These are phyloP conservation scores for Pocillopora grandis DNA, from an alignment of 92 coral and sea anemone genomes.

Conservation along the genomic window DNA sequence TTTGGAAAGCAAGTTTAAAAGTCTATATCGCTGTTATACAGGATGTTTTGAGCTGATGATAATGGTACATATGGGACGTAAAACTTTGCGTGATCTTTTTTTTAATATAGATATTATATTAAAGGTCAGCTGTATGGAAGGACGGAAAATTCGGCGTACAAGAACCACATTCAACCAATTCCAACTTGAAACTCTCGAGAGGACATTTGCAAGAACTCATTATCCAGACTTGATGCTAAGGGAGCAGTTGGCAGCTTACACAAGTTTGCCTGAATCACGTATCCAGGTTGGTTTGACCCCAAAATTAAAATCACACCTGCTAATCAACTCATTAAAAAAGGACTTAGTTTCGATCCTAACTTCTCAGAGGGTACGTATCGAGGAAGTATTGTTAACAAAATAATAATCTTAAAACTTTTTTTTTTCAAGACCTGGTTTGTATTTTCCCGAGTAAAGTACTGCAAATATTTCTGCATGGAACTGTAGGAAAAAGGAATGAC, in stretches of 20 bases:
- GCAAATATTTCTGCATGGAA: too few relatives aligned
- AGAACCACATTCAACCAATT: constrained; percentile 98
- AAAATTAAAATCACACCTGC: neutral
- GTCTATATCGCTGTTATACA: too few relatives aligned
- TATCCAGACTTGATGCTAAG: constrained; percentile 94
- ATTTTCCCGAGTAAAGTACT: too few relatives aligned
- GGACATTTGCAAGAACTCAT: constrained; percentile 93
- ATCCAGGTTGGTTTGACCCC: constrained; percentile 73
- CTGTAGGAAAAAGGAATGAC: too few relatives aligned
- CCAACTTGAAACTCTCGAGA: constrained; percentile 94
- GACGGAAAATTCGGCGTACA: constrained; percentile 92
- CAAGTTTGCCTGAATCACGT: constrained; percentile 95
- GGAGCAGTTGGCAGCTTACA: constrained; percentile 90
- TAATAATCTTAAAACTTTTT: too few relatives aligned
- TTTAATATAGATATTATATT: constrained; percentile 71
- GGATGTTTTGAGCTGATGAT: too few relatives aligned
- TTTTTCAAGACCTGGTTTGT: too few relatives aligned
- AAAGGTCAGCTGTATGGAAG: constrained; percentile 77
- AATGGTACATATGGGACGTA: too few relatives aligned
- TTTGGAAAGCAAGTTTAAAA: too few relatives aligned
- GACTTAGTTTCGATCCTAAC: too few relatives aligned
- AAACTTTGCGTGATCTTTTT: neutral
- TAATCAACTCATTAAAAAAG: neutral
- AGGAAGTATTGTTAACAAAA: neutral
- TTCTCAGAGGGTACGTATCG: neutral